Base-by-base conservation (phyloP, 2,888 invertebrate genomes). In the Scaptomyza polygonia region DNA sequence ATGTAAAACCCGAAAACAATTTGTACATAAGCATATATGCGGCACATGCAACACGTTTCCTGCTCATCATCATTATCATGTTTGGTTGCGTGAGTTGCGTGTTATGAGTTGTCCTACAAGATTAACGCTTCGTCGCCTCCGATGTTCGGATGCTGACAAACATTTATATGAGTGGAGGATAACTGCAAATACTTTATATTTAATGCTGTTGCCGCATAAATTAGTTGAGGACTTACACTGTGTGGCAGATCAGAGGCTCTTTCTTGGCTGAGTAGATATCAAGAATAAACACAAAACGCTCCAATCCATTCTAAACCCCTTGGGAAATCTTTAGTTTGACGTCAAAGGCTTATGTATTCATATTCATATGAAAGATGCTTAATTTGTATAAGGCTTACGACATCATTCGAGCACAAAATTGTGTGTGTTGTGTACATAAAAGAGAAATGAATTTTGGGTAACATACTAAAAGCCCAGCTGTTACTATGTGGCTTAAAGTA, bases 31-130 rank as follows among this genome's bases (percentile, higher is more conserved):
- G 21, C 4, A 47, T 47, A 3, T 55, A 47, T 51, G 62, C 25
- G 52, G 40, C 61, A 70, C 54, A 68, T 79, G 82, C 82, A 82
- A 84, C 85, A 84, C 68, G 77, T 84, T 79, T 84, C 62, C 70
- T 36, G 64, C 61, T 61, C 75, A 71, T 81, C 77, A 70, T 67
- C 25, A 25, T 25, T 5, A 25, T 25, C 5, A 36, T 14, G 2
- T 71, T 65, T 36, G 42, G 44, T 36, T 62, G 79, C 71, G 65
- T 67, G 74, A 39, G 56, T 44, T 53, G 44, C 63, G 67, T 61
- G 68, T 81, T 73, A 81, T 68, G 84, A 44, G 59, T 21, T 58
- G 45, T 59, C 56, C 6, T 25, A 40, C 14, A 21, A 32, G 32
- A 51, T 25, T 39, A 48, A 6, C 12, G 3, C 25, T 7, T 21